Evolutionary conservation across 2,888 invertebrate genomes (phyloP), one percentile per base, ranked within the genome.

Genomic region (Cheilosia soror): DNA sequence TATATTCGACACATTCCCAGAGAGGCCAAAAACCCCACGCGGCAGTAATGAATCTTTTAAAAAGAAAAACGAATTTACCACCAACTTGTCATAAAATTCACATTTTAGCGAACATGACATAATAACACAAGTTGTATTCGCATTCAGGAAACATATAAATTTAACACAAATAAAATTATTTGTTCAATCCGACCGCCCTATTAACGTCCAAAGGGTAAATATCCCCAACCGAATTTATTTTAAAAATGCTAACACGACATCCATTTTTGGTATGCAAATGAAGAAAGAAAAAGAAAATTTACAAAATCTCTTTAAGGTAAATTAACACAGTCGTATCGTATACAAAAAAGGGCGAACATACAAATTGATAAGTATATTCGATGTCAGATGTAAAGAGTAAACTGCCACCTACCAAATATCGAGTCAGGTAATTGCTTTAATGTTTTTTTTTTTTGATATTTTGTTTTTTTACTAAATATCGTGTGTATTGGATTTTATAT

Each of bases 401-500:
- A 25, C 25, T 49, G 20, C 20, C 20, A 20, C 20, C 20, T 20
- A 20, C 20, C 20, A 20, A 20, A 20, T 20, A 20, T 20, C 20
- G 20, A 20, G 20, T 2, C 20, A 20, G 20, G 20, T 20, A 20
- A 20, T 7, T 9, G 25, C 4, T 25, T 51, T 37, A 27, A 51
- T n/a, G 11, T 49, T 13, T 40, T 31, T 11, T 49, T 13, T 40
- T 31, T 11, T 9, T 51, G 13, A 15, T 49, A 44, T 13, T 4
- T 20, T 33, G 25, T 58, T 15, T 55, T 66, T 37, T 37, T 37
- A 37, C 4, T 37, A 37, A 37, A n/a, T 71, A 58, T 29, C 49
- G 42, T 69, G 81, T 81, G 75, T 76, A 33, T 20, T 66, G 60
- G 63, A 11, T 37, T 47, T 78, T 80, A 73, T 25, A 15, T 71